phyloP scores from a whole-genome alignment of 2,113 vertebrate species.

The Cavia porcellus region DNA sequence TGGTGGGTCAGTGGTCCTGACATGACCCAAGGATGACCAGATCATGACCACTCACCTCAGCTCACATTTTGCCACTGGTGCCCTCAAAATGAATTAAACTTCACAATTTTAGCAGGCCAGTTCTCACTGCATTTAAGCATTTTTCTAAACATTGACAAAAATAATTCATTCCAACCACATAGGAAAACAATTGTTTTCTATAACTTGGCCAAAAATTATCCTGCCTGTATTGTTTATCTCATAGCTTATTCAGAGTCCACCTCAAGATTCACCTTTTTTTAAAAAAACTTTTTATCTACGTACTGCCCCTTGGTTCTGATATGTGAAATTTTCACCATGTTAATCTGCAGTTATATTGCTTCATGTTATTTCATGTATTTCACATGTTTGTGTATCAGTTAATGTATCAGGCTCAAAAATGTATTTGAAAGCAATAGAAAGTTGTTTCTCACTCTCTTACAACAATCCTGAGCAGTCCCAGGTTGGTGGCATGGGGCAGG shows the following conservation, averaged over 20 bases:
- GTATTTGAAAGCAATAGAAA: not conserved
- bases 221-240: constrained; percentile 25
- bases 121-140: not conserved
- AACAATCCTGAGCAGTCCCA: not conserved
- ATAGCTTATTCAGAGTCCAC: not conserved
- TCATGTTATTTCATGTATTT: not conserved
- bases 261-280: not conserved
- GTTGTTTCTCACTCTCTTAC: not conserved
- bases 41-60: not conserved
- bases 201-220: not conserved
- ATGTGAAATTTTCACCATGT: not conserved
- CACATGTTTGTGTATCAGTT: not conserved
- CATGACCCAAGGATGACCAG: not conserved
- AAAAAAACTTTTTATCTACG: not conserved
- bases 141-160: constrained; percentile 2
- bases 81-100: not conserved
- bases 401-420: not conserved
- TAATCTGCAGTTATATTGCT: not conserved
- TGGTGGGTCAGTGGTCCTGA: not conserved
- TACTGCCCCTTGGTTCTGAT: not conserved
- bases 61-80: not conserved
- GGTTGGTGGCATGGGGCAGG: not conserved
- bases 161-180: not conserved
- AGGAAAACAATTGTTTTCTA: not conserved
- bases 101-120: not conserved